These are phyloP conservation scores for Drosophila sucinea DNA, from an alignment of 1,140 invertebrate species.

Conservation along the genomic window DNA sequence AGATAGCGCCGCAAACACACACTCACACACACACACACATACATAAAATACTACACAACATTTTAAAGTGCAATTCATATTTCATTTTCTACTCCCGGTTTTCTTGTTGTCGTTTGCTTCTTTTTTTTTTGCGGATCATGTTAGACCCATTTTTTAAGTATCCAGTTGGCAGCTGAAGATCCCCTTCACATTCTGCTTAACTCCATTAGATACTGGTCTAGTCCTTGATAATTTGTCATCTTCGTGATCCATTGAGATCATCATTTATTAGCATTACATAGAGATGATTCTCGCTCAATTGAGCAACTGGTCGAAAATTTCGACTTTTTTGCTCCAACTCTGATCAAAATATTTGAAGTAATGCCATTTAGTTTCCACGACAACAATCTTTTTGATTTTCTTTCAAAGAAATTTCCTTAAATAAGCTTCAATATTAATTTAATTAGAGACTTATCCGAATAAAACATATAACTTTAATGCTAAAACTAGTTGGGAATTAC, in stretches of 20 bases:
- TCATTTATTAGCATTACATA: no score
- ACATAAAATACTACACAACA: conserved; percentile 17
- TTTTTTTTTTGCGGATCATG: conserved; percentile 61
- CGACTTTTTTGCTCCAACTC: no score
- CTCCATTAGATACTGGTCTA: neutral
- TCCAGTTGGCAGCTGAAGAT: conserved; percentile 54
- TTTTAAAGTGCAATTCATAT: conserved; percentile 69
- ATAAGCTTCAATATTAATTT: no score
- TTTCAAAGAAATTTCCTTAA: no score
- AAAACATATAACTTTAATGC: no score
- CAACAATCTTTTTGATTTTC: no score
- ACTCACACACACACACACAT: neutral
- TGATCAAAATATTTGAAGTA: no score
- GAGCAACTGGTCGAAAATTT: no score
- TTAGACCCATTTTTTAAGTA: conserved; percentile 66
- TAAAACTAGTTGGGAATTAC: no score
- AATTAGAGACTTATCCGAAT: no score
- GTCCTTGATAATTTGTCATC: neutral
- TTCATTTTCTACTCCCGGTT: conserved; percentile 48
- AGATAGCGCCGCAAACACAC: conserved; percentile 58
- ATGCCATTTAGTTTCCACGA: no score
- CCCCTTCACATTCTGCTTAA: conserved; percentile 16
- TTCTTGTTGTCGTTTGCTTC: neutral
- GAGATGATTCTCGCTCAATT: no score
- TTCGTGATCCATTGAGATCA: neutral